A percentile compares a stretch with the other conserved stretches of the same genome.
phyloP scores from a whole-genome alignment of 1,140 invertebrate species.

The Ceratitis capitata region DNA sequence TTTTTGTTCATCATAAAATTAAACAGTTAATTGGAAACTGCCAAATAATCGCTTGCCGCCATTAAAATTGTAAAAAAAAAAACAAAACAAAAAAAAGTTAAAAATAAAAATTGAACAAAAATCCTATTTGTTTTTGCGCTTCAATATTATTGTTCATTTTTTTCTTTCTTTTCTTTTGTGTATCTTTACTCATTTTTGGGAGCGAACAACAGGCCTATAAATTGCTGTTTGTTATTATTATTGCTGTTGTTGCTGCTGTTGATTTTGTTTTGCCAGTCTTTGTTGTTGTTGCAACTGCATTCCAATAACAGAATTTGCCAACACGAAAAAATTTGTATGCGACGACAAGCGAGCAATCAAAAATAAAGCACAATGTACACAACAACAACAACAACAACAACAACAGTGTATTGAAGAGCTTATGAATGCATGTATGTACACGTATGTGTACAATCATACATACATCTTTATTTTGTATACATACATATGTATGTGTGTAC shows the following conservation, averaged over 20 bases:
- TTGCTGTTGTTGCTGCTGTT: not conserved
- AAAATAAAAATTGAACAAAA: too few species aligned
- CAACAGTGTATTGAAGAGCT: not conserved
- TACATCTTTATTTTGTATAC: not conserved
- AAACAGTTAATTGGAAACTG: not conserved
- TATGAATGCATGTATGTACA: not conserved
- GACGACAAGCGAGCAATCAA: slow-evolving; percentile 18
- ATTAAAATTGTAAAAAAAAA: slow-evolving; percentile 12
- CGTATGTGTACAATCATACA: not conserved
- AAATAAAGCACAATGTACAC: slow-evolving; percentile 34
- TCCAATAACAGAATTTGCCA: slow-evolving; percentile 34
- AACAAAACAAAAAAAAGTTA: too few species aligned
- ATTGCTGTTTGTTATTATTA: not conserved
- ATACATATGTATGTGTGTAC: too few species aligned
- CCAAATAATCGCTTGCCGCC: not conserved
- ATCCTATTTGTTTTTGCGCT: slow-evolving; percentile 28
- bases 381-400: slow-evolving; percentile 22
- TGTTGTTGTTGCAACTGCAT: slow-evolving; percentile 9
- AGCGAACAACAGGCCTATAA: not conserved
- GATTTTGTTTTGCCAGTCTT: not conserved
- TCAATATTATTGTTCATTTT: not conserved
- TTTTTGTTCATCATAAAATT: not conserved
- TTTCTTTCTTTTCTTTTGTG: too few species aligned
- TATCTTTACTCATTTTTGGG: not conserved
- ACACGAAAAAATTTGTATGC: slow-evolving; percentile 5